A percentile compares a stretch with the other conserved stretches of the same genome.
Conservation (phyloP, 1,140 invertebrate genomes). For the Drosophila fuyamai region DNA sequence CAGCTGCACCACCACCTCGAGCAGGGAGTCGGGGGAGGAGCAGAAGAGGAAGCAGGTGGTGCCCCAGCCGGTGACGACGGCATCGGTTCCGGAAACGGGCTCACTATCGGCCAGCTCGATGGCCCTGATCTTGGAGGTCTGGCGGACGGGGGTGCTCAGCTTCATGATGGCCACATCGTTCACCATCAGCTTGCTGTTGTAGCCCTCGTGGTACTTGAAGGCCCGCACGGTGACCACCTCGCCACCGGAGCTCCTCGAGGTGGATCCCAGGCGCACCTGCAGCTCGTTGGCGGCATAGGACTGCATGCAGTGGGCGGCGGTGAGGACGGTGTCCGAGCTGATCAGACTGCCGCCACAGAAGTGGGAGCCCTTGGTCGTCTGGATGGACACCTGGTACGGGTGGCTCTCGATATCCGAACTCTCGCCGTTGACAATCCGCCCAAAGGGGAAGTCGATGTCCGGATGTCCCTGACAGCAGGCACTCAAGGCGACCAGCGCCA, state of each 20-base stretch:
- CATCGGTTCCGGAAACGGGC: slow-evolving; percentile 54
- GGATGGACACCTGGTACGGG: slow-evolving; percentile 73
- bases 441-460: slow-evolving; percentile 59
- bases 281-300: slow-evolving; percentile 35
- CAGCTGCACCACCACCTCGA: slow-evolving; percentile 43
- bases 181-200: slow-evolving; percentile 57
- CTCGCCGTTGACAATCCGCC: slow-evolving; percentile 66
- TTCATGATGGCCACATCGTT: slow-evolving; percentile 86
- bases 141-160: slow-evolving; percentile 66
- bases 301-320: slow-evolving; percentile 87
- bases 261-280: slow-evolving; percentile 67
- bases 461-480: slow-evolving; percentile 37
- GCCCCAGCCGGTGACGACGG: slow-evolving; percentile 74
- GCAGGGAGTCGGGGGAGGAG: slow-evolving; percentile 30
- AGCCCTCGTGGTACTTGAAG: slow-evolving; percentile 67
- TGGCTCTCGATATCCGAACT: slow-evolving; percentile 45
- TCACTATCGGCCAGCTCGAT: slow-evolving; percentile 47
- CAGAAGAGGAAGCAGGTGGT: slow-evolving; percentile 62
- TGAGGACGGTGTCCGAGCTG: slow-evolving; percentile 84
- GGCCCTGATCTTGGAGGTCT: slow-evolving; percentile 29
- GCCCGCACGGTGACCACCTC: slow-evolving; percentile 48
- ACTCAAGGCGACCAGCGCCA: slow-evolving; percentile 48
- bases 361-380: slow-evolving; percentile 66
- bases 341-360: slow-evolving; percentile 87
- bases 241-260: slow-evolving; percentile 52